Evolutionary conservation across 2,797 vertebrate genomes (phyloP).

Genomic region (Phalloptychus januarius): DNA sequence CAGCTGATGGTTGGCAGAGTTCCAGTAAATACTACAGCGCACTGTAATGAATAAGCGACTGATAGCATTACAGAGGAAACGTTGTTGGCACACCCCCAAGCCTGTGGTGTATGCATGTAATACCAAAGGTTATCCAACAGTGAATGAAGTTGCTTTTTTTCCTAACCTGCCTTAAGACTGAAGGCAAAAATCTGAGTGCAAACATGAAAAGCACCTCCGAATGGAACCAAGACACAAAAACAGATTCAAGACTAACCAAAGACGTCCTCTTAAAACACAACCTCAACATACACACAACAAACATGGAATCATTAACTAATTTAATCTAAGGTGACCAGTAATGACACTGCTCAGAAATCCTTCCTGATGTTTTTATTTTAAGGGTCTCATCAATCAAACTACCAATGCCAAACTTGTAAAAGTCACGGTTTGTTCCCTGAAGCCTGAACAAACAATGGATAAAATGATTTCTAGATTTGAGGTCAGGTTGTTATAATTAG

Average conservation of each 20-base stretch:
- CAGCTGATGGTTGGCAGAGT: slow-evolving; percentile 60
- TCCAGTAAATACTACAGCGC: slow-evolving; percentile 78
- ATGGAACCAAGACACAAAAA: not conserved
- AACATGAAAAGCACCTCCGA: not conserved
- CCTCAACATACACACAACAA: not conserved
- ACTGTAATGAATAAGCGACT: slow-evolving; percentile 66
- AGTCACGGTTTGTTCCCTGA: slow-evolving; percentile 7
- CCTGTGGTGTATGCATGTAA: slow-evolving; percentile 14
- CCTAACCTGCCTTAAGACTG: not conserved
- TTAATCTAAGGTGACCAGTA: not conserved
- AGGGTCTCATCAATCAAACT: not conserved
- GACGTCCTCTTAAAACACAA: not conserved
- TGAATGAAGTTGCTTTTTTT: slow-evolving; percentile 13
- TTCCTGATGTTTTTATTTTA: not conserved
- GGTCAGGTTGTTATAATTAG: not conserved
- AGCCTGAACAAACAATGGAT: not conserved
- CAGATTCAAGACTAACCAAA: not conserved
- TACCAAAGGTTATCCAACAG: slow-evolving; percentile 37
- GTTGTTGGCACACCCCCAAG: slow-evolving; percentile 47
- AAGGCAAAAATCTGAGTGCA: not conserved
- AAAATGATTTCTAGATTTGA: not conserved
- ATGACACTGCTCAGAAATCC: slow-evolving; percentile 3
- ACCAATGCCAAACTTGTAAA: not conserved
- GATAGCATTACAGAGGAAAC: slow-evolving; percentile 66
- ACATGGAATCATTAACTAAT: not conserved